These are phyloP conservation scores for Phocoena phocoena DNA, from an alignment of 2,113 vertebrate species.

Conservation along the genomic window DNA sequence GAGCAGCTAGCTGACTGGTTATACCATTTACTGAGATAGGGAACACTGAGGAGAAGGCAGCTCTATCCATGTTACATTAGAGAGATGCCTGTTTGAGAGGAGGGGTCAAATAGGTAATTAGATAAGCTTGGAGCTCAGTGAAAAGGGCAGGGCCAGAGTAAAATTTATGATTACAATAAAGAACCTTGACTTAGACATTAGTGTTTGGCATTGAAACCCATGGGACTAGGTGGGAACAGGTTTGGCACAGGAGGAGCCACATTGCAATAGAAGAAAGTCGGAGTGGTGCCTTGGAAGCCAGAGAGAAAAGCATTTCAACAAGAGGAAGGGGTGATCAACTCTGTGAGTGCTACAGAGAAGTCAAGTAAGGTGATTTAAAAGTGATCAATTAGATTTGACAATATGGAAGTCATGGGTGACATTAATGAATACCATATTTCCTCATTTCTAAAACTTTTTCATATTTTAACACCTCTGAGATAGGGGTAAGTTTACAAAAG, in stretches of 20 bases:
- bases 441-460: constrained; percentile 13
- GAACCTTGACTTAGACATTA: not conserved
- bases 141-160: not conserved
- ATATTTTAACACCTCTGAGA: constrained; percentile 6
- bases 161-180: not conserved
- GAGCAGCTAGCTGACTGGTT: not conserved
- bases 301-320: not conserved
- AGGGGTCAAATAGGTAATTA: not conserved
- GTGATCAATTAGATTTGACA: not conserved
- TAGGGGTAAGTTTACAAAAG: not conserved
- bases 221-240: not conserved
- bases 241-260: not conserved
- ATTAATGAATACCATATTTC: not conserved
- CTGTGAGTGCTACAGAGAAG: not conserved
- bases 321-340: not conserved
- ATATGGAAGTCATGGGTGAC: not conserved
- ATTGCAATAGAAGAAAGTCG: not conserved
- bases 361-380: not conserved
- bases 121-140: not conserved
- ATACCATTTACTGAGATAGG: not conserved
- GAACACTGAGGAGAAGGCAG: not conserved
- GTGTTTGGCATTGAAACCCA: not conserved
- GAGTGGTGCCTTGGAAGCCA: not conserved
- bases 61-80: not conserved
- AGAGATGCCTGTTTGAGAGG: not conserved